These are phyloP conservation scores for Scortum barcoo DNA, from an alignment of 2,113 vertebrate species.

Conservation along the genomic window DNA sequence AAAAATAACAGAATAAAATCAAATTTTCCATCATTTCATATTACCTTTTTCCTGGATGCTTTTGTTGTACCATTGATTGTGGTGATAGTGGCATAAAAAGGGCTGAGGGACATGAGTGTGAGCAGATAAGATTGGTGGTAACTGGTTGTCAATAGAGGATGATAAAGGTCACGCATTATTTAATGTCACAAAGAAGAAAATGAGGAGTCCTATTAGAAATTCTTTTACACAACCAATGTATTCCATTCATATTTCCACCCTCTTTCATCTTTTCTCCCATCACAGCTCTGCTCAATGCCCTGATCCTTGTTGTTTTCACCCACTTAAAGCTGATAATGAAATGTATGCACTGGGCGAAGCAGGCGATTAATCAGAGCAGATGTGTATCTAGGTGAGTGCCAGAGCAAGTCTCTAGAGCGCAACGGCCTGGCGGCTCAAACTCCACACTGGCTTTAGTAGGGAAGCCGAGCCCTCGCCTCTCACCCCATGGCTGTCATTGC, in stretches of 20 bases:
- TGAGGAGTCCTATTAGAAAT: not conserved
- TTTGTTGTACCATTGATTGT: slow-evolving; percentile 7
- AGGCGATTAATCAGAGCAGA: slow-evolving; percentile 95
- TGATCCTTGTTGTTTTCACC: slow-evolving; percentile 91
- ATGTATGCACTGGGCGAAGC: slow-evolving; percentile 88
- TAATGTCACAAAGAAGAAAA: slow-evolving; percentile 22
- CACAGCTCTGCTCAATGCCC: slow-evolving; percentile 75
- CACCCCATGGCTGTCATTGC: slow-evolving; percentile 66
- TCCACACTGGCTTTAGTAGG: slow-evolving; percentile 42
- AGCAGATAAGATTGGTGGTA: not conserved
- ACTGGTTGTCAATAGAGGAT: slow-evolving; percentile 37
- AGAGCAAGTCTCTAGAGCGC: slow-evolving; percentile 79
- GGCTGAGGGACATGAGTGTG: not conserved
- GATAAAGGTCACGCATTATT: slow-evolving; percentile 42
- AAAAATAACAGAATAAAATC: too few species aligned
- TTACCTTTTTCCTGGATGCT: not conserved
- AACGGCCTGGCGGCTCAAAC: slow-evolving; percentile 59
- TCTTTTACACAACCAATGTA: slow-evolving; percentile 24
- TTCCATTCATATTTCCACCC: slow-evolving; percentile 8
- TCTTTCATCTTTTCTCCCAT: slow-evolving; percentile 24
- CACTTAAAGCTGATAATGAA: slow-evolving; percentile 95
- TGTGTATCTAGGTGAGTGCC: slow-evolving; percentile 86
- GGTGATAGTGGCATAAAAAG: not conserved
- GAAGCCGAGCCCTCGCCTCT: slow-evolving; percentile 60
- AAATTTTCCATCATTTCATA: too few species aligned